Base-by-base conservation (phyloP, 2,888 invertebrate species). In the Sarcophaga rosellei region DNA sequence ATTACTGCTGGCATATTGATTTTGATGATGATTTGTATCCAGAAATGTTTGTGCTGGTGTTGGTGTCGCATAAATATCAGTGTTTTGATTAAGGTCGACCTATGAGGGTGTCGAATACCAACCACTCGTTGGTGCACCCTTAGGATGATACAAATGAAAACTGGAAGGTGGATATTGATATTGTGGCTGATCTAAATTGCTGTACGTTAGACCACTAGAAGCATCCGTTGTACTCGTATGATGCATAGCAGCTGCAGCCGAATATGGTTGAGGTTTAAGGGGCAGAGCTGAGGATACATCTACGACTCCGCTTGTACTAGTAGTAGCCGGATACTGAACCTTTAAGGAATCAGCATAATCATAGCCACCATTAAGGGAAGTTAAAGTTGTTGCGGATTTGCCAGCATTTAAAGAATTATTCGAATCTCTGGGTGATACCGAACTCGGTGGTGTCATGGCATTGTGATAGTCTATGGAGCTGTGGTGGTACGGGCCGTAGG, bases 401-500 rank as follows among this genome's bases (percentile, higher is more conserved):
- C 93, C 88, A 85, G 94, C 91, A 87, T 92, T 92, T 59, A 90
- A 88, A 87, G 94, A 90, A 92, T 96, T 92, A 95, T 95, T 92
- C 94, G 95, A 97, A 91, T 98, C 98, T 86, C 98, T 95, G 0
- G 99, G 98, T 6, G 98, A 98, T 2, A 98, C 98, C 4, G 98
- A 98, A n/a, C 98, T 98, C 75, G 99, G 99, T 76, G 98, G 98
- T 5, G 98, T 98, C 97, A 99, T 98, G 70, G 98, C 97, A 62
- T 97, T 96, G 92, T 98, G 98, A 90, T 97, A 97, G 91, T 97
- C 97, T 88, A 96, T 96, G 84, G 95, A 94, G 88, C 95, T 95
- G 62, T 96, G 95, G 21, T 82, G 86, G 89, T 96, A 96, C 69
- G 94, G 94, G 47, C 94, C 93, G 86, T 95, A 95, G 0, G 94